Evolutionary conservation across 1,140 invertebrate genomes (phyloP).

Genomic region (Marisa cornuarietis): DNA sequence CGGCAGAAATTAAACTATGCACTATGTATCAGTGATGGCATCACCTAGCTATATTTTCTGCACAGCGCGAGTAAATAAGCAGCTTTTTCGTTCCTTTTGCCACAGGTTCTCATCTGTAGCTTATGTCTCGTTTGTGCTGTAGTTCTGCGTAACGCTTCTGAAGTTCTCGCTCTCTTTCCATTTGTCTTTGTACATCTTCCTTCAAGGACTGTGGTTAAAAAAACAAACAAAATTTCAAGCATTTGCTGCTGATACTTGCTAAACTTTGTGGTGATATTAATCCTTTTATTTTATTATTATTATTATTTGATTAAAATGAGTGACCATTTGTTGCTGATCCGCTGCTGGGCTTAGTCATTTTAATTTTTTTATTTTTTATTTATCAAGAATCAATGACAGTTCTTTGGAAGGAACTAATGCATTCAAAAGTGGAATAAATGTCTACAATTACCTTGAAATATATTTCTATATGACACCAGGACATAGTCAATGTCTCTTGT

Average conservation of each 20-base stretch:
- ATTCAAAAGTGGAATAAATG: neutral
- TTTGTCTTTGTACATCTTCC: constrained; percentile 92
- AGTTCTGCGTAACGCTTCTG: constrained; percentile 83
- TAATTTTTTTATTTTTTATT: neutral
- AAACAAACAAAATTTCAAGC: constrained; percentile 15
- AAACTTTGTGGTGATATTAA: neutral
- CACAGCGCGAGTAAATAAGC: neutral
- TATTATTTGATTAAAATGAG: neutral
- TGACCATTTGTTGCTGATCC: neutral
- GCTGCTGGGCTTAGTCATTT: neutral
- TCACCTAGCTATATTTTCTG: neutral
- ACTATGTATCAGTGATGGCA: neutral
- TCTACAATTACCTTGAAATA: neutral
- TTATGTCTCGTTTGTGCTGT: constrained; percentile 57
- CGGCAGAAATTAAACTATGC: neutral
- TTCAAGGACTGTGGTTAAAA: constrained; percentile 76
- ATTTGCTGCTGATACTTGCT: neutral
- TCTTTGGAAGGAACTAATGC: neutral
- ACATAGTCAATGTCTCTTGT: too few species aligned
- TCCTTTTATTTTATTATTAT: neutral
- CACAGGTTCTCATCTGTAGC: constrained; percentile 24
- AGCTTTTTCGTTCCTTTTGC: too few species aligned
- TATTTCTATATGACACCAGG: too few species aligned
- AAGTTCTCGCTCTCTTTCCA: constrained; percentile 86
- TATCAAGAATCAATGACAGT: neutral